Conservation (phyloP, 2,888 invertebrate genomes). For the Drosophila greeni region DNA sequence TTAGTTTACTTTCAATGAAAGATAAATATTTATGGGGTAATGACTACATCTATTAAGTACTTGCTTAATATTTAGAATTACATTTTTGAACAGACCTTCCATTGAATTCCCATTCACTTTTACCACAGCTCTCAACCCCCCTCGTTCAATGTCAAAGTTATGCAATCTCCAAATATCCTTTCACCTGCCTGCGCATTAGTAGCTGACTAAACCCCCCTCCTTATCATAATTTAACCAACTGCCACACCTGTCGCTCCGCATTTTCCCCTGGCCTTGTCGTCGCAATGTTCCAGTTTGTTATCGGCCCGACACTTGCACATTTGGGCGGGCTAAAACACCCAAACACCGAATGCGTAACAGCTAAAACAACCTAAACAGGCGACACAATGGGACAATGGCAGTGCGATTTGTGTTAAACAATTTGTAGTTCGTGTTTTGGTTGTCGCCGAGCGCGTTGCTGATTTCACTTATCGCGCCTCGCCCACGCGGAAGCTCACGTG, state of each 20-base stretch:
- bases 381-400: conserved; percentile 31
- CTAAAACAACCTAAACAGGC: conserved; percentile 24
- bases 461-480: conserved; percentile 65
- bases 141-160: conserved; percentile 4
- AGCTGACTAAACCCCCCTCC: background rate
- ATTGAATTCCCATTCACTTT: background rate
- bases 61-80: background rate
- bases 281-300: conserved; percentile 32
- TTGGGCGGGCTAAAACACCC: conserved; percentile 5
- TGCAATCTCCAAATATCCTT: conserved; percentile 19
- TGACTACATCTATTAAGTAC: background rate
- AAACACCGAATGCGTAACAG: conserved; percentile 16
- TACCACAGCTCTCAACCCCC: too few species aligned
- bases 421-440: conserved; percentile 67
- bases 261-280: conserved; percentile 21
- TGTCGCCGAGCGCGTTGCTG: conserved; percentile 55
- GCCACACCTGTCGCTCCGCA: conserved; percentile 30
- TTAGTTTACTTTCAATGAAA: background rate
- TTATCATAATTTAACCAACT: conserved; percentile 25
- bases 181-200: conserved; percentile 4
- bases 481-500: conserved; percentile 54
- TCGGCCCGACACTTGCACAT: conserved; percentile 38
- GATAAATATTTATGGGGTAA: background rate
- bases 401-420: conserved; percentile 67
- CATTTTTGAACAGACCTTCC: background rate